Percentiles rank a stretch among this genome's conserved stretches.
Conservation (phyloP, 2,113 vertebrate genomes). For the Cheilinus undulatus region DNA sequence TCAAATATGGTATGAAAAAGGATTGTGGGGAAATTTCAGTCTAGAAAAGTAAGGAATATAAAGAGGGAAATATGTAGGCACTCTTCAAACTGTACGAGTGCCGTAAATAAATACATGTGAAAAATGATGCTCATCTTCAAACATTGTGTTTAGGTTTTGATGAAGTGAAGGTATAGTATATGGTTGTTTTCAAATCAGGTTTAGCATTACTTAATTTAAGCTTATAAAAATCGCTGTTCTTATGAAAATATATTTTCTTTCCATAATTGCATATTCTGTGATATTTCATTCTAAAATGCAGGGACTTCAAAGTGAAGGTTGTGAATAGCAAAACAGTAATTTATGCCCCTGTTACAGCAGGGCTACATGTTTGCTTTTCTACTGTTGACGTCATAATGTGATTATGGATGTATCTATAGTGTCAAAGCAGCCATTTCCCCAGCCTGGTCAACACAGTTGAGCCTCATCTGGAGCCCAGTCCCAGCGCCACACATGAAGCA, state of each 20-base stretch:
- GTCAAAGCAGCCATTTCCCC: neutral
- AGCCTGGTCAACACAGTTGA: neutral
- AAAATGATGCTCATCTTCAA: neutral
- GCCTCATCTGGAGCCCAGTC: constrained; percentile 77
- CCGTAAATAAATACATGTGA: neutral
- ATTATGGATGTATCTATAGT: neutral
- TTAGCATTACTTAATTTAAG: constrained; percentile 12
- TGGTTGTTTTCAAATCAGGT: neutral
- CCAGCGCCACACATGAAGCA: constrained; percentile 95
- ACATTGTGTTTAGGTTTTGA: neutral
- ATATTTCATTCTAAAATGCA: constrained; percentile 8
- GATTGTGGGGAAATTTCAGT: neutral
- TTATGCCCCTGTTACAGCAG: neutral
- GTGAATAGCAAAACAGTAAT: neutral
- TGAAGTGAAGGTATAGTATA: neutral
- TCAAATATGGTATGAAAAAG: neutral
- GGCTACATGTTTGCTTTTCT: constrained; percentile 11
- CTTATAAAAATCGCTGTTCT: constrained; percentile 27
- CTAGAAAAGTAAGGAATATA: neutral
- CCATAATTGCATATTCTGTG: constrained; percentile 33
- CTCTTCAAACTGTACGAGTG: neutral
- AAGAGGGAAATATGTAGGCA: neutral
- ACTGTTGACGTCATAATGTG: neutral
- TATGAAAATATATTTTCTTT: constrained; percentile 42
- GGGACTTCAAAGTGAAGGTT: constrained; percentile 7